These are phyloP conservation scores for Solenodon paradoxus DNA, from an alignment of 2,113 vertebrate genomes.

Conservation along the genomic window DNA sequence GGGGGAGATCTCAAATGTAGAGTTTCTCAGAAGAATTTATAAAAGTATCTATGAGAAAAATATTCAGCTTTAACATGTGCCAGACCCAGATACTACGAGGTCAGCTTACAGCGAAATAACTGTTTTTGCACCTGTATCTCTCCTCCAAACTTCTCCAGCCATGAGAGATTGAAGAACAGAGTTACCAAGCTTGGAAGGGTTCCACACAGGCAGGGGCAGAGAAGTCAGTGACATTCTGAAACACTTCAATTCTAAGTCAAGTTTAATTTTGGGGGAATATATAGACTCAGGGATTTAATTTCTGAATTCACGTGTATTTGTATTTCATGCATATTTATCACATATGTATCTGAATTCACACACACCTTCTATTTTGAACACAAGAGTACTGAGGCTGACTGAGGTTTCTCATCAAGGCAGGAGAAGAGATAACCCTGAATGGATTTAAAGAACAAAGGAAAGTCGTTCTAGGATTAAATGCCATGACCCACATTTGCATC, in stretches of 20 bases:
- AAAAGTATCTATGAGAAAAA: background rate
- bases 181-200: background rate
- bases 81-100: background rate
- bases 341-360: too few relatives aligned
- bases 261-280: background rate
- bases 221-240: background rate
- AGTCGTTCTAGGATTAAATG: conserved; percentile 14
- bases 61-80: background rate
- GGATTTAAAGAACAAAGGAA: conserved; percentile 12
- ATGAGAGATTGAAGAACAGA: background rate
- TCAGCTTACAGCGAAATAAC: background rate
- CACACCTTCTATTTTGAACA: background rate
- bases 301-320: too few relatives aligned
- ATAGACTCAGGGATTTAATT: background rate
- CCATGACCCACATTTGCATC: background rate
- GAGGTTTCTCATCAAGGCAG: background rate
- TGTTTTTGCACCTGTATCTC: background rate
- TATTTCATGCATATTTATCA: too few relatives aligned
- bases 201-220: background rate
- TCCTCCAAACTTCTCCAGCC: background rate
- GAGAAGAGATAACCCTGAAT: background rate
- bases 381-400: background rate
- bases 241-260: background rate
- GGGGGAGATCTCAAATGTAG: background rate
- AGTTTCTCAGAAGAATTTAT: background rate